These are phyloP conservation scores for Dasypus novemcinctus DNA, from an alignment of 2,113 vertebrate genomes.

Conservation along the genomic window DNA sequence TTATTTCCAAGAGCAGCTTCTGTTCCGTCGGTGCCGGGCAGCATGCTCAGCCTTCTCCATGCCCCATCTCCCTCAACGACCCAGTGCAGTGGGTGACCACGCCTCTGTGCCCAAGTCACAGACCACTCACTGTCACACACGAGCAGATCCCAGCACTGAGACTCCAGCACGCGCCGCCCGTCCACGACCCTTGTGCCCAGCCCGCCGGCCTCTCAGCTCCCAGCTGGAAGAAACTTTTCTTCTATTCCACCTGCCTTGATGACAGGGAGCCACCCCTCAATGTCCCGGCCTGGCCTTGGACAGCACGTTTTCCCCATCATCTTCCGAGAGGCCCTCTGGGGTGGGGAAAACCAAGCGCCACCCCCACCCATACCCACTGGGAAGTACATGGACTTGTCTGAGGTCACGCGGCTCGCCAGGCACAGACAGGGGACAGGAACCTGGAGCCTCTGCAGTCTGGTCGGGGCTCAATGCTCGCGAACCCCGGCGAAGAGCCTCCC, in stretches of 20 bases:
- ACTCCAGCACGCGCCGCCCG: neutral
- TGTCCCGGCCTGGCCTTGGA: no score
- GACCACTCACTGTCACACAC: neutral
- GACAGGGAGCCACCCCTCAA: neutral
- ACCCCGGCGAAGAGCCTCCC: rapidly evolving
- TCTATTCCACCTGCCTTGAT: neutral
- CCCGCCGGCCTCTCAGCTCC: neutral
- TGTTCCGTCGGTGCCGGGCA: rapidly evolving
- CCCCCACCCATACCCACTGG: neutral
- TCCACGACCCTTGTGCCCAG: no score
- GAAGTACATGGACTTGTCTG: neutral
- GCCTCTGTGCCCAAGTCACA: neutral
- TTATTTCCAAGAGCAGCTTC: neutral
- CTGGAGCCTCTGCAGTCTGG: neutral
- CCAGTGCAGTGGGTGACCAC: rapidly evolving
- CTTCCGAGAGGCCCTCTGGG: neutral
- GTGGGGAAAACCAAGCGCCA: neutral
- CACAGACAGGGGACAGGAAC: neutral
- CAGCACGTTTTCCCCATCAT: no score
- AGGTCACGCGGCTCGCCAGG: neutral
- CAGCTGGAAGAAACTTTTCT: neutral
- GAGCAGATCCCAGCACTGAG: neutral
- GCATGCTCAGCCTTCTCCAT: rapidly evolving
- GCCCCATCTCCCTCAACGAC: rapidly evolving
- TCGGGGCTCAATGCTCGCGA: neutral